Conservation (phyloP, 2,888 invertebrate genomes). For the Xestia rhomboidea region DNA sequence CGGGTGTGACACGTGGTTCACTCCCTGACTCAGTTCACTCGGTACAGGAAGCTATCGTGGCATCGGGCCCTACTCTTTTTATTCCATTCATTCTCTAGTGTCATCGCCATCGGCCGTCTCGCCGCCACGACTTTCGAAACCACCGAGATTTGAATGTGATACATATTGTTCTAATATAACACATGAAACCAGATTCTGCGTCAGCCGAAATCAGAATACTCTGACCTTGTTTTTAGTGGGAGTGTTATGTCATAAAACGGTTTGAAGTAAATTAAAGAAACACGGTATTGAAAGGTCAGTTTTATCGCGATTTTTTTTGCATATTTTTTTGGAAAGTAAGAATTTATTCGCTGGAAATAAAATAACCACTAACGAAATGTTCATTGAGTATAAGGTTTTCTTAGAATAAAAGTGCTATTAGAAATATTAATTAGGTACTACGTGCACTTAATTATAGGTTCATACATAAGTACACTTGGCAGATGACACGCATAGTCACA, state of each 20-base stretch:
- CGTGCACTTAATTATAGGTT: background rate
- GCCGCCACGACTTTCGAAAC: conserved; percentile 67
- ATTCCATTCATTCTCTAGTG: conserved; percentile 80
- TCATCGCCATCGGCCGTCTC: conserved; percentile 76
- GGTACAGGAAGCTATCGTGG: conserved; percentile 82
- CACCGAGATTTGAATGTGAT: conserved; percentile 64
- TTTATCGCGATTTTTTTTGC: conserved; percentile 24
- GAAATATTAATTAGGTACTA: conserved; percentile 14
- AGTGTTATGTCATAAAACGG: conserved; percentile 59
- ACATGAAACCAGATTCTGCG: conserved; percentile 65
- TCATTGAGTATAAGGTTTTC: background rate
- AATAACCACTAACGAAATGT: background rate
- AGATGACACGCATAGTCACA: background rate
- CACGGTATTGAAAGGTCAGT: conserved; percentile 22
- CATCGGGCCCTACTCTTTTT: conserved; percentile 74
- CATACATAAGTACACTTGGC: conserved; percentile 7
- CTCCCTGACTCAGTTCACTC: conserved; percentile 73
- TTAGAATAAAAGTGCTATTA: background rate
- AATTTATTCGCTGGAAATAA: background rate
- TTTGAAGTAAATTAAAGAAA: conserved; percentile 48
- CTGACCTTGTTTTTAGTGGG: conserved; percentile 63
- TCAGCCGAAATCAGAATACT: conserved; percentile 59
- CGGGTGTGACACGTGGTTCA: conserved; percentile 65
- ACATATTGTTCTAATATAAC: conserved; percentile 67
- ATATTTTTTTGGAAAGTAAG: background rate